Percentiles rank a stretch among this genome's conserved stretches.
Evolutionary conservation across 2,888 invertebrate genomes (phyloP).

Genomic region (Temnothorax ravouxi): DNA sequence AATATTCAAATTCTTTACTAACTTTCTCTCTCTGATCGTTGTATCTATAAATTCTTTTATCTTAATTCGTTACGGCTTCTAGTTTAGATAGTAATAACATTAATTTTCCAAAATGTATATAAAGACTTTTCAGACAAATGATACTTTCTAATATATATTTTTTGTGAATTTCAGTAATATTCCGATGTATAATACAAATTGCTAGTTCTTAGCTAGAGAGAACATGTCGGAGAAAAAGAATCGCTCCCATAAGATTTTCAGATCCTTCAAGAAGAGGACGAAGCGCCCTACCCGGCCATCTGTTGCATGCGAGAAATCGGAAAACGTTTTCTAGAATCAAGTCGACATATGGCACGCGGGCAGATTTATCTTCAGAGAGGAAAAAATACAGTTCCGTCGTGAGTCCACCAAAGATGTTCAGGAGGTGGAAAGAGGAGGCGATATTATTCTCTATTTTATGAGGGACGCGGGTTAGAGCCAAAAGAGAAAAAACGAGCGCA

Average conservation of each 20-base stretch:
- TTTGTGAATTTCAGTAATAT: not conserved
- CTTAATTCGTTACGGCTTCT: not conserved
- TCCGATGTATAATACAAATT: not conserved
- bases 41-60: not conserved
- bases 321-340: constrained; percentile 76
- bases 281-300: constrained; percentile 75
- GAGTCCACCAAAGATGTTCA: constrained; percentile 57
- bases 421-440: constrained; percentile 14
- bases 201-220: constrained; percentile 1
- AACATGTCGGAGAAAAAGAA: not conserved
- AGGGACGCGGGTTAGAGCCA: not conserved
- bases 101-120: not conserved
- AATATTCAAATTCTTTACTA: not conserved
- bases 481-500: not conserved
- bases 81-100: not conserved
- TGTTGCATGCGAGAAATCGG: constrained; percentile 80
- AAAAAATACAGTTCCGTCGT: constrained; percentile 58
- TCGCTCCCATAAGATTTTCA: constrained; percentile 53
- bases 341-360: constrained; percentile 83
- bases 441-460: constrained; percentile 13
- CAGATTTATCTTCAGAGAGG: constrained; percentile 73
- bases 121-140: not conserved
- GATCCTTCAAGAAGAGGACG: constrained; percentile 49
- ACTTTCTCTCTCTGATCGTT: not conserved
- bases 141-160: not conserved